Evolutionary conservation across 2,113 vertebrate genomes (phyloP), one percentile per base, ranked within the genome.

Genomic region (Oreochromis aureus): DNA sequence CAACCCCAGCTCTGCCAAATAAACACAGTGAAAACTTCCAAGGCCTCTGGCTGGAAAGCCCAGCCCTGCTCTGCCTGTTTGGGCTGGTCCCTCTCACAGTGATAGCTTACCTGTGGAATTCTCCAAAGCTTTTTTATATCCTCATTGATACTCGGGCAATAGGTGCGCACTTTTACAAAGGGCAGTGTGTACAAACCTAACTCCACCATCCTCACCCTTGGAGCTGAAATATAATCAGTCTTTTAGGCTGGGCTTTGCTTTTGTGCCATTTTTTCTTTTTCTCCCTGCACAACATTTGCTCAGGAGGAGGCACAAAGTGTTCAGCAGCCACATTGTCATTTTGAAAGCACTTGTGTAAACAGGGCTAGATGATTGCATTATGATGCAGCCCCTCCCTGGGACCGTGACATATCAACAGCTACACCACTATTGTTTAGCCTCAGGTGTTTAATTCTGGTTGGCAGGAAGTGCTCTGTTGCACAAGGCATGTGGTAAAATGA

Each of bases 21-120:
- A 95, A 96, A 95, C 87, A 94, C 93, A 86, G 91, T 91, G 86
- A 95, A 91, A 94, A 89, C 91, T 93, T 95, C 92, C 92, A 93
- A 94, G 87, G 95, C 95, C 95, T 95, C 95, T 96, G 96, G 96
- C 91, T 96, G 82, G 32, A 96, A 91, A 91, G 93, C 95, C 95
- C 94, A 95, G 95, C 95, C 95, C 95, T 93, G 86, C 86, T 86
- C 69, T 95, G 89, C 98, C 2, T 98, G 98, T 97, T 13, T 92
- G 93, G 96, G 96, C 98, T 95, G 95, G 97, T 96, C 3, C 89
- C 84, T 78, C 2, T 1, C 88, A 90, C 93, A 92, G 91, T 96
- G 96, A 97, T 96, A 94, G 94, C 96, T 96, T 97, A 96, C 94
- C 94, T 97, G 93, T 96, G 96, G 97, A 97, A 97, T 98, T 97